Conservation (phyloP, 2,888 invertebrate species). For the Heliothis peltigera region DNA sequence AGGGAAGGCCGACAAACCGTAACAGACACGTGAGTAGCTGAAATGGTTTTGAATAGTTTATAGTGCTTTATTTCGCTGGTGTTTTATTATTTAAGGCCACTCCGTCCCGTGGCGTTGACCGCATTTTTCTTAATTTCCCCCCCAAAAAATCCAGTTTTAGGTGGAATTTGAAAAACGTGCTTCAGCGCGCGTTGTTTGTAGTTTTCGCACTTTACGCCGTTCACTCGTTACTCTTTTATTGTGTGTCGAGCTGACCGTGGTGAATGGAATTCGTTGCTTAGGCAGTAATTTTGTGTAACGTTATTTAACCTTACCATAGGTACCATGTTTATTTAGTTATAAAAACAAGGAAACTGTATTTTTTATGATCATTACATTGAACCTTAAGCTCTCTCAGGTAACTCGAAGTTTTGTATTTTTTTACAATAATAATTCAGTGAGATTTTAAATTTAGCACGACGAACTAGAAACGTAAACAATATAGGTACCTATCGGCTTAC, state of each 20-base stretch:
- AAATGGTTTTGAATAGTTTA: slow-evolving; percentile 78
- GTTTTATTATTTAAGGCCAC: slow-evolving; percentile 70
- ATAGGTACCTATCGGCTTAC: slow-evolving; percentile 1
- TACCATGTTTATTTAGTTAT: neutral
- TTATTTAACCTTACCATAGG: neutral
- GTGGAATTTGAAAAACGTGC: slow-evolving; percentile 41
- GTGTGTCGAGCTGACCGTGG: slow-evolving; percentile 7
- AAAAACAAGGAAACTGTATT: neutral
- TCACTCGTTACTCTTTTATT: slow-evolving; percentile 31
- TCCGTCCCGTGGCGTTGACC: slow-evolving; percentile 55
- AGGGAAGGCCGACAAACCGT: slow-evolving; percentile 66
- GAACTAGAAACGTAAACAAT: neutral
- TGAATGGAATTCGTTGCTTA: neutral
- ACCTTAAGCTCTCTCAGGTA: too few species aligned
- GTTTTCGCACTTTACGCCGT: slow-evolving; percentile 39
- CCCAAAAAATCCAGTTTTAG: slow-evolving; percentile 45
- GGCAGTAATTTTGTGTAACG: neutral
- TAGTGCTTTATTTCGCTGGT: slow-evolving; percentile 73
- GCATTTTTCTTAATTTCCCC: slow-evolving; percentile 63
- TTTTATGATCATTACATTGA: too few species aligned
- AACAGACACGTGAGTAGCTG: slow-evolving; percentile 74
- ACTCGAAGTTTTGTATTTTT: too few species aligned
- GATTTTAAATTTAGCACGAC: neutral
- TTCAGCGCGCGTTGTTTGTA: slow-evolving; percentile 36
- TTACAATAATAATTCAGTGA: neutral